Evolutionary conservation across 2,888 invertebrate species (phyloP).

Genomic region (Neoaliturus tenellus): DNA sequence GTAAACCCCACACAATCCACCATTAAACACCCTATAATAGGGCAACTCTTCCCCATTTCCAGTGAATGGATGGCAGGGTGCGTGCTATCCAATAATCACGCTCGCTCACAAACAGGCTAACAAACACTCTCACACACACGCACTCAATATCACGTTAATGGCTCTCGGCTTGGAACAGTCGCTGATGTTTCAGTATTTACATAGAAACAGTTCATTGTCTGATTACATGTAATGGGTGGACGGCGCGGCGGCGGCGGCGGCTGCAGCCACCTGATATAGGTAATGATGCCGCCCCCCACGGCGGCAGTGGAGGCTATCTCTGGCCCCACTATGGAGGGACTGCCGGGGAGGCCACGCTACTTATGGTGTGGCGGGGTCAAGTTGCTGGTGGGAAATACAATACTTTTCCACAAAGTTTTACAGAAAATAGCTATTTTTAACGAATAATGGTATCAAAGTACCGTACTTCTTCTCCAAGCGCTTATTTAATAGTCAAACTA

Average conservation of each 20-base stretch:
- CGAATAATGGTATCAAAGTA: no score
- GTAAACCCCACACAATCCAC: no score
- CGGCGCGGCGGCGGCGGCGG: no score
- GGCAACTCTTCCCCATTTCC: no score
- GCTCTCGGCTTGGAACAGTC: not conserved
- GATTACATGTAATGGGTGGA: constrained; percentile 5
- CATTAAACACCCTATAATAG: not conserved
- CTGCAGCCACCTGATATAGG: not conserved
- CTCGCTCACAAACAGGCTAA: not conserved
- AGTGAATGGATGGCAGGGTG: not conserved
- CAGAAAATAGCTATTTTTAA: no score
- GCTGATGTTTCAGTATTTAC: constrained; percentile 20
- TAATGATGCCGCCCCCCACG: not conserved
- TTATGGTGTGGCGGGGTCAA: no score
- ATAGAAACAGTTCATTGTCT: constrained; percentile 33
- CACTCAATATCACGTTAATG: not conserved
- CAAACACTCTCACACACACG: not conserved
- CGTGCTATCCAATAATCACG: not conserved
- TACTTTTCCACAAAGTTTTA: no score
- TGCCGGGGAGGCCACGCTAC: not conserved
- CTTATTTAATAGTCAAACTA: no score
- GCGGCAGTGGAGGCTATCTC: not conserved
- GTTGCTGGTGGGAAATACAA: no score
- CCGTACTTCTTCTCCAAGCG: no score
- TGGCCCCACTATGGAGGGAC: not conserved